These are phyloP conservation scores for Mormyrops boulengeri DNA, from an alignment of 2,797 vertebrate genomes.

Conservation along the genomic window DNA sequence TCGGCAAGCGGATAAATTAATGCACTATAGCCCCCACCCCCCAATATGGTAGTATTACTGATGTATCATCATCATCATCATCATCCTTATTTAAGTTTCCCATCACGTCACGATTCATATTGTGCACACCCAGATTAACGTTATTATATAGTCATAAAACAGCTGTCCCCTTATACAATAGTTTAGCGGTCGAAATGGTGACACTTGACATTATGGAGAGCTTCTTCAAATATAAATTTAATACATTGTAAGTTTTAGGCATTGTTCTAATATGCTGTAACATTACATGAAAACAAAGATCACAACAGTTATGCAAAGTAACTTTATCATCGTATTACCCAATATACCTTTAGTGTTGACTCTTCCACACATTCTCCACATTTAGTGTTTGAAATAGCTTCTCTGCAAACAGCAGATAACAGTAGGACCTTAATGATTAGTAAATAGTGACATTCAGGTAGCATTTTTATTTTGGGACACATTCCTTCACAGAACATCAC, in stretches of 20 bases:
- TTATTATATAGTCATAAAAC: background rate
- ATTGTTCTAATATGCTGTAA: background rate
- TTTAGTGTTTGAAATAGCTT: background rate
- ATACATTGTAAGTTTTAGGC: background rate
- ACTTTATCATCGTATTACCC: background rate
- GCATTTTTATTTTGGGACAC: background rate
- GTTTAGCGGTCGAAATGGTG: background rate
- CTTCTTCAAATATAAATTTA: background rate
- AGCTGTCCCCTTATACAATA: background rate
- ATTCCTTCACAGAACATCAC: background rate
- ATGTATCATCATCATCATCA: background rate
- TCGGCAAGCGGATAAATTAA: background rate
- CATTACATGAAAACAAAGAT: background rate
- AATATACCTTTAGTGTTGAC: background rate
- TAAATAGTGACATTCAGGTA: background rate
- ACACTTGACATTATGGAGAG: background rate
- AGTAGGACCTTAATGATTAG: background rate
- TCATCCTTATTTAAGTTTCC: background rate
- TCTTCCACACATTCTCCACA: background rate
- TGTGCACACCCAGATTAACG: background rate
- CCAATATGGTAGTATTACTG: background rate
- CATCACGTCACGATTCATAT: background rate
- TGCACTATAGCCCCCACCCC: background rate
- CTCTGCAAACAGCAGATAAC: background rate
- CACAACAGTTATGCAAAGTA: background rate